Conservation (phyloP, 2,113 vertebrate species). For the Geococcyx californianus region DNA sequence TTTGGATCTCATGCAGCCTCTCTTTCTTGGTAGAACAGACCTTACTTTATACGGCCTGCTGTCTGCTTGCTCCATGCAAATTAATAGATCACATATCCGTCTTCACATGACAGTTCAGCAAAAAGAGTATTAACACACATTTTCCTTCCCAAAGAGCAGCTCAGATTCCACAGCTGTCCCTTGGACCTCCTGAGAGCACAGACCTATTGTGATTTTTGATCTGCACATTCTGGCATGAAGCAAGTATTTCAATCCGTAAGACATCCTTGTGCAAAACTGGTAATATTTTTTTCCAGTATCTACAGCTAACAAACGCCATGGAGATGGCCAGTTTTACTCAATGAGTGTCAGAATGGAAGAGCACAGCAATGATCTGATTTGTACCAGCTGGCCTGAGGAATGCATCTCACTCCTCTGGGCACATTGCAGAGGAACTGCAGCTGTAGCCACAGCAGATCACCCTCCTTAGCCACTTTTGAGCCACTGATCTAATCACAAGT, state of each 20-base stretch:
- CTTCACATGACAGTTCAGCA: background rate
- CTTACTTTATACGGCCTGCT: background rate
- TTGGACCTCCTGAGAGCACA: background rate
- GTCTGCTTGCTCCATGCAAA: background rate
- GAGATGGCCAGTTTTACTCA: background rate
- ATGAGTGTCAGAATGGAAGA: background rate
- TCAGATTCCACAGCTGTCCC: background rate
- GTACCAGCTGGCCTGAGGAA: background rate
- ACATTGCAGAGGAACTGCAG: background rate
- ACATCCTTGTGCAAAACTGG: background rate
- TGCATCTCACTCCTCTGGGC: background rate
- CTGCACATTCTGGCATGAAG: background rate
- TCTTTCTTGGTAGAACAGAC: background rate
- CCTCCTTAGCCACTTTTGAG: fast-evolving
- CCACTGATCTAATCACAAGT: too few relatives aligned
- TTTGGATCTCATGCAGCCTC: background rate
- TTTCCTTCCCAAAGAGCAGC: background rate
- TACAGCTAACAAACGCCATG: background rate
- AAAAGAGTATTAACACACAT: background rate
- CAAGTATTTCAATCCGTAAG: background rate
- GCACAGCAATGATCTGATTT: background rate
- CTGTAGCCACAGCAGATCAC: background rate
- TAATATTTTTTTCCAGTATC: background rate
- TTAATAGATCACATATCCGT: background rate
- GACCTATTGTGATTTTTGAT: background rate